phyloP scores from a whole-genome alignment of 1,140 invertebrate genomes.

The Cydia strobilella region DNA sequence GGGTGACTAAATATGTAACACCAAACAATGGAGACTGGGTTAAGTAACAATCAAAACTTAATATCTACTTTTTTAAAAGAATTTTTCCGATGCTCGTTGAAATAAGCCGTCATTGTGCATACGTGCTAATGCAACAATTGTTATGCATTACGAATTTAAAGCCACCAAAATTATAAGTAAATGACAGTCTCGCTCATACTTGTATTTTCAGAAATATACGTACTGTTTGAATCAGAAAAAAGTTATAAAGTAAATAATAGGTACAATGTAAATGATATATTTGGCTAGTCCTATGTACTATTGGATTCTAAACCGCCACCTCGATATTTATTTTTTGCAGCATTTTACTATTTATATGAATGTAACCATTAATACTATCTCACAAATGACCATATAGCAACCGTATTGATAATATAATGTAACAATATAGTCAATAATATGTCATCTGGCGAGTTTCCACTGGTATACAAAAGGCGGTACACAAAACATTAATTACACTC shows the following conservation, averaged over 20 bases:
- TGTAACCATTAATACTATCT: conserved; percentile 26
- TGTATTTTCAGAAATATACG: neutral
- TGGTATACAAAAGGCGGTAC: neutral
- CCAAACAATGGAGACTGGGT: neutral
- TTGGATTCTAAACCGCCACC: neutral
- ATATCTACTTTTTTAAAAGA: neutral
- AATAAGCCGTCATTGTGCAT: neutral
- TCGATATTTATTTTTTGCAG: conserved; percentile 4
- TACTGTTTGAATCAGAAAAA: neutral
- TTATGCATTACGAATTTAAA: neutral
- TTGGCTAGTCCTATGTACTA: conserved; percentile 19
- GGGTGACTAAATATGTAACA: conserved; percentile 1
- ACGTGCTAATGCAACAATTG: neutral
- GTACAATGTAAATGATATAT: conserved; percentile 11
- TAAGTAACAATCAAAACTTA: neutral
- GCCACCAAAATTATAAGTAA: conserved; percentile 6
- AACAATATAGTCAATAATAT: neutral
- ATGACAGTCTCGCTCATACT: neutral
- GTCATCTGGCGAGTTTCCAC: neutral
- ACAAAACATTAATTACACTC: no score
- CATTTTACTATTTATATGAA: conserved; percentile 20
- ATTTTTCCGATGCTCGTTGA: neutral
- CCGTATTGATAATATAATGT: conserved; percentile 20
- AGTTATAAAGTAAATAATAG: neutral
- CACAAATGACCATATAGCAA: conserved; percentile 15